Conservation (phyloP, 1,140 invertebrate genomes). For the Parapsyche elsis region DNA sequence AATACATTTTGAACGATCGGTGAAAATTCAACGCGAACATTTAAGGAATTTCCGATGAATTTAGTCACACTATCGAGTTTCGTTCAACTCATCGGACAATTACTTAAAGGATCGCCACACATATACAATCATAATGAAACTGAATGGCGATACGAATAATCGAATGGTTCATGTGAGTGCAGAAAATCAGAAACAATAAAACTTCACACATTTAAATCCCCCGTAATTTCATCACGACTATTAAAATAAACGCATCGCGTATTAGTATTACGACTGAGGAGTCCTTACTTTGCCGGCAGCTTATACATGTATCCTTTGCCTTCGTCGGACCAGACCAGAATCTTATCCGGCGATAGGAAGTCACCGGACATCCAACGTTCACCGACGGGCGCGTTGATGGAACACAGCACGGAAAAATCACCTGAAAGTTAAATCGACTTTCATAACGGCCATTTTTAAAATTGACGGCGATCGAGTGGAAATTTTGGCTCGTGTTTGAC, state of each 20-base stretch:
- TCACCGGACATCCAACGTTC: conserved; percentile 96
- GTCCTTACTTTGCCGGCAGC: conserved; percentile 90
- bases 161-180: conserved; percentile 37
- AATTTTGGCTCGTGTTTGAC: conserved; percentile 57
- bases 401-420: conserved; percentile 94
- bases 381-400: conserved; percentile 81
- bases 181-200: conserved; percentile 24
- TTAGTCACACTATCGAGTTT: too few relatives aligned
- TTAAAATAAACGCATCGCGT: too few relatives aligned
- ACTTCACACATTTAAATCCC: background rate
- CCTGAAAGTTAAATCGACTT: conserved; percentile 72
- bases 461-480: background rate
- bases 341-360: conserved; percentile 89
- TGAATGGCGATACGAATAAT: background rate
- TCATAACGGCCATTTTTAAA: background rate
- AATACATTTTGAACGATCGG: too few relatives aligned
- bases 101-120: too few relatives aligned
- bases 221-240: too few relatives aligned
- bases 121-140: background rate
- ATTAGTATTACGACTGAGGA: background rate
- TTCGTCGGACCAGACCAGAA: conserved; percentile 93
- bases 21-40: too few relatives aligned
- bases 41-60: too few relatives aligned
- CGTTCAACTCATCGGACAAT: too few relatives aligned
- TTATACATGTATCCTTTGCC: conserved; percentile 96